A percentile compares a stretch with the other conserved stretches of the same genome.
These are phyloP conservation scores for Chaetops frenatus DNA, from an alignment of 2,113 vertebrate genomes.

Conservation along the genomic window DNA sequence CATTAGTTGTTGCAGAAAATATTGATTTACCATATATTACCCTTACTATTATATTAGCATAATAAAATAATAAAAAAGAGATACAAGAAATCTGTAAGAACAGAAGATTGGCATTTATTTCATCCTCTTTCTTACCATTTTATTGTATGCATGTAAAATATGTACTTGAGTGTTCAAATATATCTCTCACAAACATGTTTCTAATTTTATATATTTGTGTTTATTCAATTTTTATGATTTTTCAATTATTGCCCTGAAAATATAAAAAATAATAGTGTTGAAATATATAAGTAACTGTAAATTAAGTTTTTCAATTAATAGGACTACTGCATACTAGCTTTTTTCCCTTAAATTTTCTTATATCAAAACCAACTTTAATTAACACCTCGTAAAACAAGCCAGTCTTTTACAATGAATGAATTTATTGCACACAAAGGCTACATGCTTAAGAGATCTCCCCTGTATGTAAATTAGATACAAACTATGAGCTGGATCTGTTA, in stretches of 20 bases:
- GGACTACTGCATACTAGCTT: neutral
- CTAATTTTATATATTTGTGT: neutral
- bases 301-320: constrained; percentile 41
- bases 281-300: neutral
- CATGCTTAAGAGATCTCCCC: constrained; percentile 33
- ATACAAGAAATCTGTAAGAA: neutral
- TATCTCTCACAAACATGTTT: neutral
- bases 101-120: neutral
- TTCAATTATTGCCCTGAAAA: neutral
- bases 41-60: neutral
- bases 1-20: neutral
- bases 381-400: constrained; percentile 51
- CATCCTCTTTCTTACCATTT: neutral
- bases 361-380: constrained; percentile 31
- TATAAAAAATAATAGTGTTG: neutral
- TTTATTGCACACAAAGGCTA: constrained; percentile 42
- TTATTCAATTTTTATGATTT: neutral
- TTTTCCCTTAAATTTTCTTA: neutral
- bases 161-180: neutral
- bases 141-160: neutral
- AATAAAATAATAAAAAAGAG: neutral
- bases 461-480: constrained; percentile 23
- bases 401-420: constrained; percentile 26
- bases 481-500: neutral
- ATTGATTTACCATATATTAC: neutral